Conservation (phyloP, 2,113 vertebrate genomes). For the Strix uralensis region DNA sequence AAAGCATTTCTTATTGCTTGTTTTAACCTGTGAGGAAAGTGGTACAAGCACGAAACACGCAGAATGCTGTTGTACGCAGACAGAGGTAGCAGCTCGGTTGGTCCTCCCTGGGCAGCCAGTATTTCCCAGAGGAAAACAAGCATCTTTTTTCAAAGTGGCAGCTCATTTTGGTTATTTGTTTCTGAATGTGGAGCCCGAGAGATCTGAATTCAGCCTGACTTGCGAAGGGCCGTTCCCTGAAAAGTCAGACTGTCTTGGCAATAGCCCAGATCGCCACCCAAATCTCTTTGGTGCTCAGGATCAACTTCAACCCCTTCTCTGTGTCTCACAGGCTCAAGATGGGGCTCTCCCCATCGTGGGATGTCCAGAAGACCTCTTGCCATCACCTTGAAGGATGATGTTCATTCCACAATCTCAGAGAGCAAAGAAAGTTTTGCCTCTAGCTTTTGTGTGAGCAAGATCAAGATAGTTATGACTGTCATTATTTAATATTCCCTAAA, state of each 20-base stretch:
- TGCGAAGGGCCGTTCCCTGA: background rate
- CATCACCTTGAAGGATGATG: background rate
- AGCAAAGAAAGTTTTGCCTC: background rate
- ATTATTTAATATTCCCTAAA: slow-evolving; percentile 5
- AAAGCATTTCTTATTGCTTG: background rate
- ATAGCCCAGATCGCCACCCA: background rate
- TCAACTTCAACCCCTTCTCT: background rate
- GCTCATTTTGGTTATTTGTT: background rate
- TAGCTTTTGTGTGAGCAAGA: background rate
- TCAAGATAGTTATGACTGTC: background rate
- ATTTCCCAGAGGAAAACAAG: background rate
- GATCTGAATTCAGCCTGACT: background rate
- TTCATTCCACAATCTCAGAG: background rate
- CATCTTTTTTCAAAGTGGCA: background rate
- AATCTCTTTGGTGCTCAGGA: background rate
- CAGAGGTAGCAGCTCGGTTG: rapidly evolving
- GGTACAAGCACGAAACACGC: background rate
- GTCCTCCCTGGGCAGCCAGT: background rate
- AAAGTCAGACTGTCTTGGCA: background rate
- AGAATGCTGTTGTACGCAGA: rapidly evolving
- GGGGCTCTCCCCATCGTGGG: rapidly evolving
- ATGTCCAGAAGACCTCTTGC: background rate
- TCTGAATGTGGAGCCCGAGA: background rate
- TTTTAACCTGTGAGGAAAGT: background rate
- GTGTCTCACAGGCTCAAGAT: rapidly evolving